phyloP scores from a whole-genome alignment of 37 sponge, comb jelly and placozoan species.

The Axinella damicornis region DNA sequence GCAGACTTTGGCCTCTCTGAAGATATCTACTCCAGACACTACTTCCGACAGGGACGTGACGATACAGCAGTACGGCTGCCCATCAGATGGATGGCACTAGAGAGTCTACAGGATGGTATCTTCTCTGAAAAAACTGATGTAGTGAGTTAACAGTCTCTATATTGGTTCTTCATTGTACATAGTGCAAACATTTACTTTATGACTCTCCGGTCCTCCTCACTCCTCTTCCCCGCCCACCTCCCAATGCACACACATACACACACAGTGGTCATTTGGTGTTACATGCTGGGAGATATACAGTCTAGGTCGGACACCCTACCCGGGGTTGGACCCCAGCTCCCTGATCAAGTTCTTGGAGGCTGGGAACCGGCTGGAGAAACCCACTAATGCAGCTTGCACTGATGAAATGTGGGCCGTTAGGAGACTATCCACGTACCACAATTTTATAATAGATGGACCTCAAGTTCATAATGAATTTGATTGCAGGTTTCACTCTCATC shows the following conservation, averaged over 20 bases:
- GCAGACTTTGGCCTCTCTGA: slow-evolving; percentile 3
- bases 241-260: too few relatives aligned
- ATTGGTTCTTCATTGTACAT: too few relatives aligned
- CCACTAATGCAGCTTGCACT: not conserved
- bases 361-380: not conserved
- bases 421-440: too few relatives aligned
- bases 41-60: not conserved
- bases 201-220: too few relatives aligned
- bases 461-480: too few relatives aligned
- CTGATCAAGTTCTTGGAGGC: not conserved
- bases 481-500: too few relatives aligned
- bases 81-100: not conserved
- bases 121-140: not conserved
- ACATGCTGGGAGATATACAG: slow-evolving; percentile 10
- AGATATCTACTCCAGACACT: not conserved
- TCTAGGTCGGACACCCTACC: not conserved
- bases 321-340: not conserved
- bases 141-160: too few relatives aligned
- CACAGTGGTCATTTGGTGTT: slow-evolving; percentile 2
- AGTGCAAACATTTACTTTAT: too few relatives aligned
- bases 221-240: too few relatives aligned
- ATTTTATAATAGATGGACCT: too few relatives aligned
- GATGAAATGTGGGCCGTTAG: not conserved
- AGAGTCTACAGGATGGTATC: not conserved
- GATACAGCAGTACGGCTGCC: not conserved